Conservation (phyloP, 2,888 invertebrate genomes). For the Acleris literana region DNA sequence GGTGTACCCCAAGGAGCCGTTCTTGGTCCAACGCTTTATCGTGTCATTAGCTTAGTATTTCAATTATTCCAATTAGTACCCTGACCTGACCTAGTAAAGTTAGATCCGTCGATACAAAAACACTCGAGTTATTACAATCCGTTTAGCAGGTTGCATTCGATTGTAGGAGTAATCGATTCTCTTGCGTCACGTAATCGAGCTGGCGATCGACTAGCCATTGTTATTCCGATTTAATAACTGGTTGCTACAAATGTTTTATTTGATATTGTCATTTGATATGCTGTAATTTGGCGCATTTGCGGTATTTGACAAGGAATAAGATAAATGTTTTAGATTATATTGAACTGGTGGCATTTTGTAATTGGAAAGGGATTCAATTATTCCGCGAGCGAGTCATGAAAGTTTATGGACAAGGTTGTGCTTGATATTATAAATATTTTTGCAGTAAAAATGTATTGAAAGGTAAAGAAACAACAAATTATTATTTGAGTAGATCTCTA, state of each 20-base stretch:
- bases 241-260: conserved; percentile 16
- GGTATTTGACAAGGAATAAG: conserved; percentile 4
- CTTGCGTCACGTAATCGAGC: conserved; percentile 29
- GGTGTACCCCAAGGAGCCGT: background rate
- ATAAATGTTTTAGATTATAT: conserved; percentile 2
- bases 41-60: background rate
- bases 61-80: background rate
- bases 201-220: conserved; percentile 18
- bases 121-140: conserved; percentile 22
- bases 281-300: conserved; percentile 5
- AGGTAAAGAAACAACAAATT: no score
- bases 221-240: conserved; percentile 18
- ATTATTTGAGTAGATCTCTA: no score
- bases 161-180: conserved; percentile 25
- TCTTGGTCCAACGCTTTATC: background rate
- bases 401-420: background rate
- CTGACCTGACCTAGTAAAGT: conserved; percentile 10
- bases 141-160: conserved; percentile 21
- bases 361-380: conserved; percentile 4
- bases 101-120: conserved; percentile 16
- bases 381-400: background rate
- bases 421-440: background rate
- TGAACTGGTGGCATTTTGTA: background rate
- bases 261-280: background rate
- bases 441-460: no score